phyloP scores from a whole-genome alignment of 2,888 invertebrate species.

The Hyppa rectilinea region DNA sequence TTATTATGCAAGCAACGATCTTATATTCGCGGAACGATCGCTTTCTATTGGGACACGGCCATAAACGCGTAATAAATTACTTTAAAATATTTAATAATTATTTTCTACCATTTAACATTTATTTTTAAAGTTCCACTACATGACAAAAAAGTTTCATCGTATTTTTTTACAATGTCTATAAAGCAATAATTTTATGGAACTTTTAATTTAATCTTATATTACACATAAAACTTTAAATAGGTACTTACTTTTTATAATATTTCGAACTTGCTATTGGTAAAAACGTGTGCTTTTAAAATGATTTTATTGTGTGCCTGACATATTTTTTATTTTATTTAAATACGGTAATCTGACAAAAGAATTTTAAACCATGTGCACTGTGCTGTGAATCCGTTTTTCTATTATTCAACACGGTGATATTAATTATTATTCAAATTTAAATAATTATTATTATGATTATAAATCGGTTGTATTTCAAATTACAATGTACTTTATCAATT shows the following conservation, averaged over 20 bases:
- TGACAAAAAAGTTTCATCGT: constrained; percentile 18
- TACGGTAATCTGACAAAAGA: constrained; percentile 51
- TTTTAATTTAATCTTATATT: constrained; percentile 30
- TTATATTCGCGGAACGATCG: background rate
- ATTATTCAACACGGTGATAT: constrained; percentile 61
- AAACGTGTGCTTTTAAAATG: constrained; percentile 60
- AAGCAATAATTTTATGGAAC: constrained; percentile 28
- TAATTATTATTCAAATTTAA: constrained; percentile 50
- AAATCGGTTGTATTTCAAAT: constrained; percentile 50
- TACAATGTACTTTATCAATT: constrained; percentile 24
- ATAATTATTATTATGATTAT: constrained; percentile 51
- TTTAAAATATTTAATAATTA: constrained; percentile 39
- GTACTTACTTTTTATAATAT: constrained; percentile 55
- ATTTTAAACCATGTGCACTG: constrained; percentile 62
- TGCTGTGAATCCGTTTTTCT: constrained; percentile 57
- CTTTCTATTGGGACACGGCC: background rate
- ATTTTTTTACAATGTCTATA: constrained; percentile 6
- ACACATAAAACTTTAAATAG: constrained; percentile 17
- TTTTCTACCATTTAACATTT: constrained; percentile 50
- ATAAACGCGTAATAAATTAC: constrained; percentile 28
- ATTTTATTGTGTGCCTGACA: constrained; percentile 61
- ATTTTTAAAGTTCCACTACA: constrained; percentile 47
- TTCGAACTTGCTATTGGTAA: constrained; percentile 62
- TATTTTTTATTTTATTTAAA: constrained; percentile 53
- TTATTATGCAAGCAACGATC: too few relatives aligned